Base-by-base conservation (phyloP, 2,113 vertebrate species). In the Eolophus roseicapilla region DNA sequence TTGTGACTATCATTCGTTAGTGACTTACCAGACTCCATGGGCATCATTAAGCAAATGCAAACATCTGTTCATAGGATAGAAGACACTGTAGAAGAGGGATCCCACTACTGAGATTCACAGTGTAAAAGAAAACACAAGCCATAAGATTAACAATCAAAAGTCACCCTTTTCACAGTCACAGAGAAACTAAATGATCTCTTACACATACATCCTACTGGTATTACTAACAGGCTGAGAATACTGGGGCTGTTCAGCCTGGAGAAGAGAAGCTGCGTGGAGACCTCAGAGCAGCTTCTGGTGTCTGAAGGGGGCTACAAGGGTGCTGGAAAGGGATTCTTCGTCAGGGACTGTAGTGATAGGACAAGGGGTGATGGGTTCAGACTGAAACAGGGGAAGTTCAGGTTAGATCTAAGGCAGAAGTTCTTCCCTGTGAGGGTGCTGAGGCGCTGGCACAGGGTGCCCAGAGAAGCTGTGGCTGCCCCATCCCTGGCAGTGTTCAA, bases 41-140 rank as follows among this genome's bases (percentile, higher is more conserved):
- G 75, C 59, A 76, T n/a, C 70, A 78, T 68, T 83, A 84, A 52
- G 43, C 47, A 81, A 87, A 90, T 47, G 13, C 75, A 77, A 95
- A 93, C 35, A 69, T 28, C 60, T 76, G 31, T 52, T 46, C 70
- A 27, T 44, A n/a, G 44, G 55, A 71, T 29, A 13, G 39, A 64
- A 88, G 60, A 68, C 43, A 52, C 35, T 2, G 33, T 7, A 68
- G 52, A 52, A 71, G 52, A 68, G 11, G 21, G 35, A 65, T 57
- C 17, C 37, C 24, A 14, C 37, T 65, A 44, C 28, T 2, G 5
- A 75, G 31, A 57, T 19, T 44, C 1, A 1, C 29, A 71, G 49
- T 57, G 23, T 23, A 35, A 44, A 41, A 68, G 50, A 78, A 68
- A 71, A 35, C 5, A 3, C 17, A 2, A 73, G n/a, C 4, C 13